A percentile compares a stretch with the other conserved stretches of the same genome.
phyloP scores from a whole-genome alignment of 2,888 invertebrate genomes.

The Folsomia manolachei region DNA sequence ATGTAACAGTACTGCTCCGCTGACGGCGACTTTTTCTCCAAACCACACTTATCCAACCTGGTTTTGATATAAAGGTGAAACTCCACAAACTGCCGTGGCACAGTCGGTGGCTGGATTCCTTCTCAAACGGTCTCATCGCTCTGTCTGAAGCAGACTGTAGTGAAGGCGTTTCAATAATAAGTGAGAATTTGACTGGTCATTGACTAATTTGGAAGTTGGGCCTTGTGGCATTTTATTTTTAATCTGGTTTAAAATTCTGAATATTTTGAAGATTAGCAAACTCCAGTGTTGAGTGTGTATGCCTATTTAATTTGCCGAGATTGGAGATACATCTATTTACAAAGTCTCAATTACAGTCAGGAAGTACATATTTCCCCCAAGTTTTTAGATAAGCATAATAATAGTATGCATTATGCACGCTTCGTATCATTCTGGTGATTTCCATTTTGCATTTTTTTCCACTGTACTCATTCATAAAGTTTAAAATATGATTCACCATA shows the following conservation, averaged over 20 bases:
- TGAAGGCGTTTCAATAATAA: too few species aligned
- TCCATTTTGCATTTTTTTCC: background rate
- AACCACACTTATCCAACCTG: background rate
- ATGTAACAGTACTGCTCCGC: too few species aligned
- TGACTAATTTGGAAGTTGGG: background rate
- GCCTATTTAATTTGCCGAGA: background rate
- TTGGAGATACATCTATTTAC: too few species aligned
- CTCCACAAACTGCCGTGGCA: background rate
- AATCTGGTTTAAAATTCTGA: background rate
- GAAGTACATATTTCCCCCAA: background rate
- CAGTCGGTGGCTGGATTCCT: background rate
- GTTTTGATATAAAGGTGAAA: slow-evolving; percentile 4
- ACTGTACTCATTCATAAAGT: background rate
- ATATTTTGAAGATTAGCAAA: background rate
- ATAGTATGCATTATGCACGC: background rate
- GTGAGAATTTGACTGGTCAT: too few species aligned
- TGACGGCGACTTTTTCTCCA: background rate
- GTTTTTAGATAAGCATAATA: background rate
- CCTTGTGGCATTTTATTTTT: background rate
- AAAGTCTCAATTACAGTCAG: background rate
- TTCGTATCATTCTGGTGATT: background rate
- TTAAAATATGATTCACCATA: background rate
- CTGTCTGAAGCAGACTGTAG: too few species aligned
- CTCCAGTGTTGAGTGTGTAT: background rate
- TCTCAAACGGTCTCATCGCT: too few species aligned